Percentiles rank a stretch among this genome's conserved stretches.
These are phyloP conservation scores for Percina caprodes DNA, from an alignment of 2,113 vertebrate species.

Conservation along the genomic window DNA sequence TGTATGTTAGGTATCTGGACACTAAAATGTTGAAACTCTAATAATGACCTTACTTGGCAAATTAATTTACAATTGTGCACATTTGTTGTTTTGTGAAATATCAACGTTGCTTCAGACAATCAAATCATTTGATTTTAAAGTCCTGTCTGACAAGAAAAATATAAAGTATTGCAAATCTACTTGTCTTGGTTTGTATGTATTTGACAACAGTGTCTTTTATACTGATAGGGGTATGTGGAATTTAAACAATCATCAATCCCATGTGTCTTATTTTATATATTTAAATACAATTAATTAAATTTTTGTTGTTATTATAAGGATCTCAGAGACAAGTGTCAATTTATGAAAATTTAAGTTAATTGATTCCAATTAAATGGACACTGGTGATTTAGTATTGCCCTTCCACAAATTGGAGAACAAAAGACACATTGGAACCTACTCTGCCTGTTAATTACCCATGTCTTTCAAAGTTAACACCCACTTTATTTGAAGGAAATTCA, in stretches of 20 bases:
- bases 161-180: constrained; percentile 26
- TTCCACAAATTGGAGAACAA: neutral
- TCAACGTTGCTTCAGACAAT: constrained; percentile 40
- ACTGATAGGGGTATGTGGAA: neutral
- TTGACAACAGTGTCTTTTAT: neutral
- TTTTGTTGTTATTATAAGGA: neutral
- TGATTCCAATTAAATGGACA: constrained; percentile 14
- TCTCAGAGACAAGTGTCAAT: neutral
- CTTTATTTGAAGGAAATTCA: neutral
- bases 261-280: neutral
- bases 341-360: neutral
- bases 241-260: neutral
- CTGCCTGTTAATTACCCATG: neutral
- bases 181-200: neutral
- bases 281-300: too few species aligned
- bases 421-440: neutral
- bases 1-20: constrained; percentile 46
- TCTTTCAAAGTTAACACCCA: neutral
- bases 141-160: constrained; percentile 17
- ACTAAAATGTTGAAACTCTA: neutral
- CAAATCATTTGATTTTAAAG: constrained; percentile 30
- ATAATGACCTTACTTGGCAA: constrained; percentile 12
- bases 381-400: neutral
- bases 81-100: constrained; percentile 32
- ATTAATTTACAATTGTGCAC: constrained; percentile 24